Base-by-base conservation (phyloP, 2,888 invertebrate genomes). In the Athetis lepigone region DNA sequence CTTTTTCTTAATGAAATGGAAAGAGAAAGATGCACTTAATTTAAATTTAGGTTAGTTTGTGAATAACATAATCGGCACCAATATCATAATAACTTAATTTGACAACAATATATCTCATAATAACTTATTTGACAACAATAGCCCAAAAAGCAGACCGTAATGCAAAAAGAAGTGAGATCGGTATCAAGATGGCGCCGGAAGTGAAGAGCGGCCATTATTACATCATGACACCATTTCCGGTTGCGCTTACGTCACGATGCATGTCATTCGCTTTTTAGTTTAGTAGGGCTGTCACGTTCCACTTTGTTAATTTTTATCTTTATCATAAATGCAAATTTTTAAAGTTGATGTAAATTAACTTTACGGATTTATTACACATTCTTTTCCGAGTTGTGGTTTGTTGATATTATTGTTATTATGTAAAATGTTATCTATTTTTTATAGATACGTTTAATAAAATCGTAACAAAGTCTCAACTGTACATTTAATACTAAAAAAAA, bases 111-210 rank as follows among this genome's bases (percentile, higher is more conserved):
- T n/a, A n/a, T n/a, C n/a, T n/a, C n/a, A n/a, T n/a, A n/a, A n/a
- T n/a, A n/a, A n/a, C 43, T 4, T 18, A 39, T 25, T 46, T 40
- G 54, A n/a, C 16, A 13, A 11, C 9, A 57, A 45, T 7, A 9
- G 8, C 29, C 9, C 1, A n/a, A 23, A 68, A 42, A 36, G 46
- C 46, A 58, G 73, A 1, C 8, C 36, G 45, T 52, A 62, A 57
- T 74, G 23, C 56, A 8, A 58, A 73, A 73, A 52, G 39, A 58
- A 68, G 72, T 62, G 74, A 67, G 62, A 70, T 70, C 74, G 19
- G 36, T 61, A n/a, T 18, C 54, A 5, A 58, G 55, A 57, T 78
- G 65, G 55, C 67, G 51, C 42, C 75, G 78, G 77, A 80, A 80
- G 50, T 63, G 42, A 50, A 42, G 70, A 69, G 54, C 59, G 21